Conservation (phyloP, 2,113 vertebrate species). For the Nyctereutes procyonoides region DNA sequence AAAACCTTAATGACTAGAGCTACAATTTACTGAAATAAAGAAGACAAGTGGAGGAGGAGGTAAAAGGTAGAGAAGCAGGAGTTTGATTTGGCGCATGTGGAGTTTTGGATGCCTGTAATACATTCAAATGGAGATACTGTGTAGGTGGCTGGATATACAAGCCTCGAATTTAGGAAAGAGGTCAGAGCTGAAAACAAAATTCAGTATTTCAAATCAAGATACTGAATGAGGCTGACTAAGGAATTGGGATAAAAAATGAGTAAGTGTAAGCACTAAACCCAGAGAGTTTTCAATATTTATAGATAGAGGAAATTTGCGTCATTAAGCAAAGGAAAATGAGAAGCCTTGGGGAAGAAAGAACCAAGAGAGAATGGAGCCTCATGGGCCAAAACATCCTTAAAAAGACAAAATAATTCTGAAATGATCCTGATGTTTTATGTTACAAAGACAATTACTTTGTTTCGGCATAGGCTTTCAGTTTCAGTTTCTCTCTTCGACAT, state of each 20-base stretch:
- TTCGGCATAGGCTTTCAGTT: not conserved
- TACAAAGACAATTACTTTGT: not conserved
- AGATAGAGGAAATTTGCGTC: not conserved
- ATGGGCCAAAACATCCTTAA: not conserved
- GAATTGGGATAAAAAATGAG: not conserved
- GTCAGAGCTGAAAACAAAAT: not conserved
- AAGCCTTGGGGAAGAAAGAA: not conserved
- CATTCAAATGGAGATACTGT: not conserved
- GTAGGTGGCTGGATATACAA: not conserved
- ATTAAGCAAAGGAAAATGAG: not conserved
- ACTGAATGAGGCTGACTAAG: not conserved
- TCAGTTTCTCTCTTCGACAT: not conserved
- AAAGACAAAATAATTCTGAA: not conserved
- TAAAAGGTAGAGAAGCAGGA: not conserved
- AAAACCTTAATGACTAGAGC: not conserved
- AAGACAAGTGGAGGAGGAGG: not conserved
- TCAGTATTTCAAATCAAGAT: not conserved
- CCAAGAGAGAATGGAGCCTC: not conserved
- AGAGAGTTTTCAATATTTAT: not conserved
- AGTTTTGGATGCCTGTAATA: not conserved
- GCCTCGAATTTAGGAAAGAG: not conserved
- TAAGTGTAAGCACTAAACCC: not conserved
- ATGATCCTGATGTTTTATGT: not conserved
- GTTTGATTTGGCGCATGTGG: not conserved
- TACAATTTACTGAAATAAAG: not conserved